Evolutionary conservation across 53 echinoderm and acorn worm genomes (phyloP).

Genomic region (Mesocentrotus franciscanus): DNA sequence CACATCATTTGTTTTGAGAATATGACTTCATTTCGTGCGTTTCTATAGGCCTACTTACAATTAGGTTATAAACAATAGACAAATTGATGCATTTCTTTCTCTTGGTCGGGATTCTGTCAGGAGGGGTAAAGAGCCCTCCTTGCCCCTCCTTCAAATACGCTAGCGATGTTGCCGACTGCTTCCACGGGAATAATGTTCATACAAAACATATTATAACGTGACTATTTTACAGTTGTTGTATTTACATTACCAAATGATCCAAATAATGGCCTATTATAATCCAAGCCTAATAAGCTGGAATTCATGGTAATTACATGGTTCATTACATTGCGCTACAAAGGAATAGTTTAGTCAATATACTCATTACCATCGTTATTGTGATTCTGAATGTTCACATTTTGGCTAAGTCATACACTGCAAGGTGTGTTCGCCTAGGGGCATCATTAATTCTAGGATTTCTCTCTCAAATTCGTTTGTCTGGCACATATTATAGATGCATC

Average conservation of each 20-base stretch:
- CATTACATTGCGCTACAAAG: not conserved
- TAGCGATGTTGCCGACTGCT: no score
- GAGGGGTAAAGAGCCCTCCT: no score
- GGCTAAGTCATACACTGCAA: not conserved
- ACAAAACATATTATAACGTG: no score
- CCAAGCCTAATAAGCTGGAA: not conserved
- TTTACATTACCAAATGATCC: not conserved
- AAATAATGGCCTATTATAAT: not conserved
- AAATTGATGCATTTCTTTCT: no score
- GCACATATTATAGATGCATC: not conserved
- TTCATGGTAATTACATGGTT: constrained; percentile 24
- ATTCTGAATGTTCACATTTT: not conserved
- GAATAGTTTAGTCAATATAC: not conserved
- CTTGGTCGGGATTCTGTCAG: no score
- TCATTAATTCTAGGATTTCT: not conserved
- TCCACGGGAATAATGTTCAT: no score
- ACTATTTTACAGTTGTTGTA: no score
- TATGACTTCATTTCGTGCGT: no score
- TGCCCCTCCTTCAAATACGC: no score
- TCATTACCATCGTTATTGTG: not conserved
- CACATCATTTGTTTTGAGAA: no score
- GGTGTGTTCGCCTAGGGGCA: not conserved
- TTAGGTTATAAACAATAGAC: no score
- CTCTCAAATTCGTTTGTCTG: not conserved
- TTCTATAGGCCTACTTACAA: no score